phyloP scores from a whole-genome alignment of 2,888 invertebrate species.

The Ormyrus rosae region DNA sequence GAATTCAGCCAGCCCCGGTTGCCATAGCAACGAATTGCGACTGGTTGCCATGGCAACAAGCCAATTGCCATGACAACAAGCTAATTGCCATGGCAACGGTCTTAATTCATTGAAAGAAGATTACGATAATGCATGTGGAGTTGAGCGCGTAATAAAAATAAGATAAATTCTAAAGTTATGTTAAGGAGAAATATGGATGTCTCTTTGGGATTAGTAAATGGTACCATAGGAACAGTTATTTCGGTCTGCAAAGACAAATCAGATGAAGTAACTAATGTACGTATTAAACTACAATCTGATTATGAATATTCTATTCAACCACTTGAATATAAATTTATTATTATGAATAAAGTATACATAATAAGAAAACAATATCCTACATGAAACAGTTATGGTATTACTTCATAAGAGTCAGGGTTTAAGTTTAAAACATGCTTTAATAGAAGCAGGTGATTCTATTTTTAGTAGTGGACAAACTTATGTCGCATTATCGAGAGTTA shows the following conservation, averaged over 20 bases:
- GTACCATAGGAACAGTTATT: constrained; percentile 59
- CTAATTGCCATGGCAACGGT: no score
- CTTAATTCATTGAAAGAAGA: constrained; percentile 20
- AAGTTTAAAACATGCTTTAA: no score
- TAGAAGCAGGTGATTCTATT: no score
- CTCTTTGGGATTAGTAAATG: constrained; percentile 62
- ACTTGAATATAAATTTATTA: constrained; percentile 60
- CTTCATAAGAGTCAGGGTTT: no score
- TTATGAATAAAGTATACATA: constrained; percentile 39
- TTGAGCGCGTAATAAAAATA: constrained; percentile 21
- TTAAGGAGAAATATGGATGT: constrained; percentile 63
- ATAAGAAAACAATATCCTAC: constrained; percentile 49
- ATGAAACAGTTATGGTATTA: neutral
- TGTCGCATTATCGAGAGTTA: no score
- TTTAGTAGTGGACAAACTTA: no score
- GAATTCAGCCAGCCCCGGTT: no score
- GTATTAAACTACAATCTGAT: constrained; percentile 55
- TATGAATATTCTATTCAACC: constrained; percentile 54
- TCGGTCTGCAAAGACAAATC: constrained; percentile 47
- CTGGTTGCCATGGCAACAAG: no score
- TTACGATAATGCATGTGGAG: constrained; percentile 16
- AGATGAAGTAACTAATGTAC: constrained; percentile 54
- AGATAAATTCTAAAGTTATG: constrained; percentile 56
- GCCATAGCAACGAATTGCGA: no score
- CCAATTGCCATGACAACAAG: no score